Conservation (phyloP, 2,113 vertebrate genomes). For the Dasyurus viverrinus region DNA sequence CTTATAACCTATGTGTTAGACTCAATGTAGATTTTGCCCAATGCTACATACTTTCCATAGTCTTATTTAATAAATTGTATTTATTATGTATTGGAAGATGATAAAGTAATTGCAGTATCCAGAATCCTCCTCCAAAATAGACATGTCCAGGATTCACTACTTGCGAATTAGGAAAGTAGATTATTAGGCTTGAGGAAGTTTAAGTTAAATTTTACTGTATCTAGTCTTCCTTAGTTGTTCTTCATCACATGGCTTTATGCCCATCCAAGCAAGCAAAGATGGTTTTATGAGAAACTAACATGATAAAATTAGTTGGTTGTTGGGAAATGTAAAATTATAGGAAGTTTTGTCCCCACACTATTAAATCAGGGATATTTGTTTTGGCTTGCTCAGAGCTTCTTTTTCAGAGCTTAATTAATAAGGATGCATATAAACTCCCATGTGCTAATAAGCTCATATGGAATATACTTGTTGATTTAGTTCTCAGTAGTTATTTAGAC, state of each 20-base stretch:
- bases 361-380: not conserved
- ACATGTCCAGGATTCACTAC: not conserved
- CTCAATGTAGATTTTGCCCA: not conserved
- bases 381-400: not conserved
- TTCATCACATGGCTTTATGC: not conserved
- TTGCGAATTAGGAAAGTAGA: not conserved
- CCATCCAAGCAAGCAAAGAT: not conserved
- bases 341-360: not conserved
- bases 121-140: not conserved
- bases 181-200: not conserved
- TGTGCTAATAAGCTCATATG: not conserved
- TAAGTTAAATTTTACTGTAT: not conserved
- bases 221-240: not conserved
- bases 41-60: not conserved
- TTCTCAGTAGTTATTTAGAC: not conserved
- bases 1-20: not conserved
- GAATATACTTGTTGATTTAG: not conserved
- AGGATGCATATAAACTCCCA: not conserved
- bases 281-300: not conserved
- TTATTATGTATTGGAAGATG: not conserved
- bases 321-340: not conserved
- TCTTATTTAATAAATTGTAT: not conserved
- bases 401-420: not conserved
- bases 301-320: conserved; percentile 30
- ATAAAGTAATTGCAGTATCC: not conserved